Evolutionary conservation across 1,140 invertebrate species (phyloP).

Genomic region (Metaphire vulgaris): DNA sequence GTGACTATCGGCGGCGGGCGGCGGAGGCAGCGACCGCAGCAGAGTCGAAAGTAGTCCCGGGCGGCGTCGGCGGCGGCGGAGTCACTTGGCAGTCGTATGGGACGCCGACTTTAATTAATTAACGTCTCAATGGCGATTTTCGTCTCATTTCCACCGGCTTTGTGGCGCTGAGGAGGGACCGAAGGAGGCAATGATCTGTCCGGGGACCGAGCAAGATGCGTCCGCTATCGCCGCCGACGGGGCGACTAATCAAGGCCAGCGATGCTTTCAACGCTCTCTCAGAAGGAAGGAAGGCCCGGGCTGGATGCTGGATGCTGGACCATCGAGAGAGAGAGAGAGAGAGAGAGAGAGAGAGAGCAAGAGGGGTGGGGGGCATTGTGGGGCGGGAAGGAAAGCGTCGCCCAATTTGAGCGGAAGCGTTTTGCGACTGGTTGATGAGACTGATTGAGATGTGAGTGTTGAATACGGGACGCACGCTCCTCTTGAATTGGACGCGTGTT

Average conservation of each 20-base stretch:
- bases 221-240: too few relatives aligned
- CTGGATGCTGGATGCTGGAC: too few relatives aligned
- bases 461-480: too few relatives aligned
- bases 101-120: conserved; percentile 3
- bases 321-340: too few relatives aligned
- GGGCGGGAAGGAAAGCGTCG: neutral
- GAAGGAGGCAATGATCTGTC: neutral
- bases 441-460: neutral
- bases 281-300: too few relatives aligned
- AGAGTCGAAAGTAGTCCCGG: neutral
- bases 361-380: neutral
- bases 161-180: neutral
- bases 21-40: too few relatives aligned
- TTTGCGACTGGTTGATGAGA: neutral
- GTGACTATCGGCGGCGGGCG: too few relatives aligned
- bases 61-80: too few relatives aligned
- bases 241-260: neutral
- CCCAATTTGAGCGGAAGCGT: neutral
- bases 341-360: too few relatives aligned
- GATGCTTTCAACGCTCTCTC: too few relatives aligned
- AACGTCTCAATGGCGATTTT: conserved; percentile 2
- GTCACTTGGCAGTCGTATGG: neutral
- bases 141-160: neutral
- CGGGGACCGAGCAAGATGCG: neutral
- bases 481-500: too few relatives aligned